Conservation (phyloP, 2,797 vertebrate species). For the Pteronotus mesoamericanus region DNA sequence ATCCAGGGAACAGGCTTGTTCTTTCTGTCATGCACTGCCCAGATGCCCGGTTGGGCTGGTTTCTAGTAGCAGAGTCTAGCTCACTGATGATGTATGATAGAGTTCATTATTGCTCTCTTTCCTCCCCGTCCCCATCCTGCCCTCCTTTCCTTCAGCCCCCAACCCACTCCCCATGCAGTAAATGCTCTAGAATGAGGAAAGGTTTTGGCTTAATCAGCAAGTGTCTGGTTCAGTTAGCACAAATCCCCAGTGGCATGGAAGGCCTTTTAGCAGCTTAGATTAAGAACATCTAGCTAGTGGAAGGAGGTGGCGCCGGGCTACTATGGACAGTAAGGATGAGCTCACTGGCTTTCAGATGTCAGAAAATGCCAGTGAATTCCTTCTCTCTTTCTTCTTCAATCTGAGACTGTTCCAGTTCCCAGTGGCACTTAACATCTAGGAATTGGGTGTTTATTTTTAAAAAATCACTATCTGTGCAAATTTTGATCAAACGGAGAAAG, state of each 20-base stretch:
- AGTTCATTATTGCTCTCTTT: not conserved
- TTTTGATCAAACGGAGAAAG: not conserved
- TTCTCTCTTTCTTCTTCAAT: not conserved
- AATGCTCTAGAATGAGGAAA: not conserved
- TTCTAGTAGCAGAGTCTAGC: not conserved
- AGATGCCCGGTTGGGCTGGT: too few relatives aligned
- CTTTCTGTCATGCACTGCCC: not conserved
- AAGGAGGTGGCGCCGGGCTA: not conserved
- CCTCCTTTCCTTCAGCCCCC: not conserved
- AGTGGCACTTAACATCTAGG: not conserved
- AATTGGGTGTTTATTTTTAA: not conserved
- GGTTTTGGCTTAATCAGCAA: constrained; percentile 15
- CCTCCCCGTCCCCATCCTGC: accelerated
- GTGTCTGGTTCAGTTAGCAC: not conserved
- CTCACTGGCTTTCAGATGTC: not conserved
- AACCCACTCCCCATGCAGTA: not conserved
- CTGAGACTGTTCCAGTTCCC: not conserved
- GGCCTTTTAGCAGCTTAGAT: not conserved
- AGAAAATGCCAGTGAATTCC: not conserved
- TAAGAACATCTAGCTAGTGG: not conserved
- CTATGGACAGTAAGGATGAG: not conserved
- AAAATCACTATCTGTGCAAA: not conserved
- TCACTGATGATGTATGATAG: not conserved
- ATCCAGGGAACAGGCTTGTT: not conserved
- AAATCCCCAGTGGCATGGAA: not conserved